A percentile compares a stretch with the other conserved stretches of the same genome.
Conservation (phyloP, 2,797 vertebrate species). For the Necrosyrtes monachus region DNA sequence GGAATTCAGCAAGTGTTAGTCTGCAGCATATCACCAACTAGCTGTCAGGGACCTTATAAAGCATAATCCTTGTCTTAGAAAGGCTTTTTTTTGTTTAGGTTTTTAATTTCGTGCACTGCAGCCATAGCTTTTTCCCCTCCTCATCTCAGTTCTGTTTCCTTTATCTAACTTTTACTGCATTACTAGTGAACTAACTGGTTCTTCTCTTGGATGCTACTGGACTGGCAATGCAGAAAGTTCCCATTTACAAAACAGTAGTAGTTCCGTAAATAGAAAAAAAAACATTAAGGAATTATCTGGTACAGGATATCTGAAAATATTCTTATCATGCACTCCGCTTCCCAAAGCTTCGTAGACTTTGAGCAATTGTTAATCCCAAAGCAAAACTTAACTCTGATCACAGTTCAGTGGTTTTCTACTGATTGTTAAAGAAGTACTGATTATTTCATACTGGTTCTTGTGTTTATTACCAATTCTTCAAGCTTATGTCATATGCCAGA, state of each 20-base stretch:
- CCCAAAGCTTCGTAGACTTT: not conserved
- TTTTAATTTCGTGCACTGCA: constrained; percentile 78
- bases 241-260: not conserved
- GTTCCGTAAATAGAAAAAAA: not conserved
- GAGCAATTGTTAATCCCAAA: not conserved
- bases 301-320: not conserved
- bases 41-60: not conserved
- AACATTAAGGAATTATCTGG: no score
- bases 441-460: not conserved
- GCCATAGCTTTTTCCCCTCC: constrained; percentile 64
- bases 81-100: constrained; percentile 40
- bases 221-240: not conserved
- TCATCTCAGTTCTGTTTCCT: constrained; percentile 59
- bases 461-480: not conserved
- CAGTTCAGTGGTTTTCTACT: not conserved
- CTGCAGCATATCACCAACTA: not conserved
- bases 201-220: not conserved
- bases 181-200: constrained; percentile 43
- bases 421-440: not conserved
- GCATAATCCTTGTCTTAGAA: constrained; percentile 4
- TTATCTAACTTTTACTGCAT: not conserved
- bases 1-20: not conserved
- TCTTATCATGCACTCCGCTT: not conserved
- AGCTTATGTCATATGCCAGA: not conserved
- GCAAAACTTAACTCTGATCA: not conserved